These are phyloP conservation scores for Acyrthosiphon pisum DNA, from an alignment of 1,140 invertebrate species.

Conservation along the genomic window DNA sequence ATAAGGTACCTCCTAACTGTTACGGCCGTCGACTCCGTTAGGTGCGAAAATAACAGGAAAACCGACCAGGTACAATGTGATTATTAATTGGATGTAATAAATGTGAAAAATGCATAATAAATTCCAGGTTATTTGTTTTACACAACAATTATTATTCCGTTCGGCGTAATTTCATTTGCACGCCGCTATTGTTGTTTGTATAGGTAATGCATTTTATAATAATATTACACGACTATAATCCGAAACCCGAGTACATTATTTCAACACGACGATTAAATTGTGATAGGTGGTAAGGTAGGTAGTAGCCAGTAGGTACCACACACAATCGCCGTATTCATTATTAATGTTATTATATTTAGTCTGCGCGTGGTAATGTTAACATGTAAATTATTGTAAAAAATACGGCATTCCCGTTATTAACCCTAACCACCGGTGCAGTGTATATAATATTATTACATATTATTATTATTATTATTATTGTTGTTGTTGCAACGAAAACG, in stretches of 20 bases:
- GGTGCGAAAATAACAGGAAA: not conserved
- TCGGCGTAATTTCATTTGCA: not conserved
- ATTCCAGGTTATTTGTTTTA: not conserved
- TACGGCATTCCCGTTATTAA: not conserved
- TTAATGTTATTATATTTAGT: constrained; percentile 17
- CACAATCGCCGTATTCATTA: not conserved
- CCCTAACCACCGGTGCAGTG: not conserved
- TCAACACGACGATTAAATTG: constrained; percentile 7
- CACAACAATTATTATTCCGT: not conserved
- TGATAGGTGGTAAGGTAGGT: not conserved
- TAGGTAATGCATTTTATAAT: constrained; percentile 18
- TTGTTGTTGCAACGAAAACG: not conserved
- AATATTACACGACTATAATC: not conserved
- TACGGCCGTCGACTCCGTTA: not conserved
- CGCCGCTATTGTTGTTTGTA: not conserved
- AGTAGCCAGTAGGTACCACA: no score
- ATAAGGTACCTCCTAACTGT: not conserved
- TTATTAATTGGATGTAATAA: not conserved
- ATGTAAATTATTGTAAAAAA: constrained; percentile 15
- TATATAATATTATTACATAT: not conserved
- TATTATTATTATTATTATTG: not conserved
- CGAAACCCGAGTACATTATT: constrained; percentile 14
- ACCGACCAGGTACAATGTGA: not conserved
- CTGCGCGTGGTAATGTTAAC: not conserved
- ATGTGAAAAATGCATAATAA: not conserved